These are phyloP conservation scores for Pluvialis apricaria DNA, from an alignment of 2,113 vertebrate species.

Conservation along the genomic window DNA sequence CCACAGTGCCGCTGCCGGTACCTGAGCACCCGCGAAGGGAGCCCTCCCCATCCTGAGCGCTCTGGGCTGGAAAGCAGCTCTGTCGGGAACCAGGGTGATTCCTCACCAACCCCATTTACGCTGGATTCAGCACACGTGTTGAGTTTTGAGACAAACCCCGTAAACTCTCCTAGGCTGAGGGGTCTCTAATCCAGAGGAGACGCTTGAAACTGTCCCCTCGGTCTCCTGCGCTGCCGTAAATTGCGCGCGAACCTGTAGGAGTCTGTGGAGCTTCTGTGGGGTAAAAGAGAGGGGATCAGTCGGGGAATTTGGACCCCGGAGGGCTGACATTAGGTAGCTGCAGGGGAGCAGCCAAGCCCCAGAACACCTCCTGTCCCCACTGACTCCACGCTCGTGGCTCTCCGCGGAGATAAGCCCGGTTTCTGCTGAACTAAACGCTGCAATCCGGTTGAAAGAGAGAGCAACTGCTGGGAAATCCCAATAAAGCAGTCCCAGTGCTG, in stretches of 20 bases:
- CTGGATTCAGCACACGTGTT: fast-evolving
- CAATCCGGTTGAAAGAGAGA: background rate
- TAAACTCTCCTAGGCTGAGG: background rate
- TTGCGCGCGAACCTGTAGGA: background rate
- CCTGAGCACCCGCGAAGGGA: fast-evolving
- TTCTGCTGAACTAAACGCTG: background rate
- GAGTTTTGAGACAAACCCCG: background rate
- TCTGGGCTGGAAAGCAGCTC: background rate
- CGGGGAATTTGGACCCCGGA: background rate
- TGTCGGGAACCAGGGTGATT: background rate
- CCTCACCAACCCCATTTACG: fast-evolving
- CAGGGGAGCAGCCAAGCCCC: background rate
- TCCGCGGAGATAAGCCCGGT: background rate
- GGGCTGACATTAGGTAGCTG: background rate
- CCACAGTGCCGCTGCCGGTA: fast-evolving
- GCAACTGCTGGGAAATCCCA: background rate
- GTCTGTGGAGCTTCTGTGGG: background rate
- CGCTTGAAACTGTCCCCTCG: background rate
- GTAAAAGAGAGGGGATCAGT: background rate
- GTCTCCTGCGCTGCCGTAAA: background rate
- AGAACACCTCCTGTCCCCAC: background rate
- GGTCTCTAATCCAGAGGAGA: background rate
- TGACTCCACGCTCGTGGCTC: background rate
- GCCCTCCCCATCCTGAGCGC: background rate
- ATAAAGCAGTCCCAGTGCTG: background rate